Conservation (phyloP, 2,113 vertebrate genomes). For the Cacatua alba region DNA sequence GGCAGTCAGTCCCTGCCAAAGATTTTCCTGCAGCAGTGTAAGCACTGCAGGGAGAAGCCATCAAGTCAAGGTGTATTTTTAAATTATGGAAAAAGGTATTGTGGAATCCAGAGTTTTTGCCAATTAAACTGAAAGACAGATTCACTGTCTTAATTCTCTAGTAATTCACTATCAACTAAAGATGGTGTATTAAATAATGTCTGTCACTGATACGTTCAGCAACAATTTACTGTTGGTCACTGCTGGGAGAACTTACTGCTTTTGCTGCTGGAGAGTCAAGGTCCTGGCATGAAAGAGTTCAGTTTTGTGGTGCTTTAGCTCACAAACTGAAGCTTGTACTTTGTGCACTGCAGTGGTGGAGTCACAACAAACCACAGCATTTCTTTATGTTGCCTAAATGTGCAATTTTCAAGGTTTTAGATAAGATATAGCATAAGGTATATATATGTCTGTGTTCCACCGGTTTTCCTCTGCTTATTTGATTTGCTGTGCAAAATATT, state of each 20-base stretch:
- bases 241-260: neutral
- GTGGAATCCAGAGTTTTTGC: neutral
- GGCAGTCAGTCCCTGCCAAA: neutral
- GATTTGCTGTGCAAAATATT: neutral
- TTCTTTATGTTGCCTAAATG: neutral
- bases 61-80: neutral
- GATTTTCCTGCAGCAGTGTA: neutral
- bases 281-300: neutral
- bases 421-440: neutral
- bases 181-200: neutral
- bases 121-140: neutral
- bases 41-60: neutral
- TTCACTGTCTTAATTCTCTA: neutral
- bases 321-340: neutral
- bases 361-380: neutral
- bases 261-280: neutral
- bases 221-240: neutral
- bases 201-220: neutral
- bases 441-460: neutral
- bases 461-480: neutral
- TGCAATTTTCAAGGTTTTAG: neutral
- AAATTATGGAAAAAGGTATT: neutral
- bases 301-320: neutral
- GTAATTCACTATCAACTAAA: neutral
- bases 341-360: neutral